Evolutionary conservation across 2,888 invertebrate species (phyloP), one percentile per base, ranked within the genome.

Genomic region (Mythimna impura): DNA sequence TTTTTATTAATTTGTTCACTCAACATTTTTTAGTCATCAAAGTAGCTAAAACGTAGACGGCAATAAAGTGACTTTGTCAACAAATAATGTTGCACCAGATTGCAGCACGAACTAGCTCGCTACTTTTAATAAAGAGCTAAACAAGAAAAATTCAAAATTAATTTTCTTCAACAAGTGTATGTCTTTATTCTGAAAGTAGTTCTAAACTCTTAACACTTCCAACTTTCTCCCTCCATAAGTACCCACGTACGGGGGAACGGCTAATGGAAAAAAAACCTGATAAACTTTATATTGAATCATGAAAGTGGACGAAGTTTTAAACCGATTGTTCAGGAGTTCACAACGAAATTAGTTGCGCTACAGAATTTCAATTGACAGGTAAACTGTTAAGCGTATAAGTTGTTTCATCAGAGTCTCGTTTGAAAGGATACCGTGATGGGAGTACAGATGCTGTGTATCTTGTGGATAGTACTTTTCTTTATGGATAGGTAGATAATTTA

Each of bases 291-390:
- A 83, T 86, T 86, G 84, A 84, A 86, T 80, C 81, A 81, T 81
- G 83, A 64, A 74, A 74, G 70, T 63, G 73, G 75, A 62, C 58
- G 50, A 86, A 86, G 80, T 86, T 81, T 78, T 80, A 80, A 85
- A 82, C 73, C 77, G 80, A 80, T 83, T 77, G 73, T 76, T 80
- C 65, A 69, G 63, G 62, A 85, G 77, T 80, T 83, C 57, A 22
- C 60, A 81, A 75, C 73, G 66, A 76, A 82, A 83, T 85, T 82
- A 81, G 77, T 83, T 84, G 80, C 65, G 66, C 63, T 78, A 70
- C 71, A 81, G 79, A 86, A 86, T 86, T 86, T 86, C 83, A 86
- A 86, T 81, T 66, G 86, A 43, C 81, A 84, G 81, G 86, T 86
- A 81, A 81, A 83, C 73, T 74, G 79, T 77, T 74, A 63, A 80